Base-by-base conservation (phyloP, 2,888 invertebrate genomes). In the Caenorhabditis sp. region DNA sequence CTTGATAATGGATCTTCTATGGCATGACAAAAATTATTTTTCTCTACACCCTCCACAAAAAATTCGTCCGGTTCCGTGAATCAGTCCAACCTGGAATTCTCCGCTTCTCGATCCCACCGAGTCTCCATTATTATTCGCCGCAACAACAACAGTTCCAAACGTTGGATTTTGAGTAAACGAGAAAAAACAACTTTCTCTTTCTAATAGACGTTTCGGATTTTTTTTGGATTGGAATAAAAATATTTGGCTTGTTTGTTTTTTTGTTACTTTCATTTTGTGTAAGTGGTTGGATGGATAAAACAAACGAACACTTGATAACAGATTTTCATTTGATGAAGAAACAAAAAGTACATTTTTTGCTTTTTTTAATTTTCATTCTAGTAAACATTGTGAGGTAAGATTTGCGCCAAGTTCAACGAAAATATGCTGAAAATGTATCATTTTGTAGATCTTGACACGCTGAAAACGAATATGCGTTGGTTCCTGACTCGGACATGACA, bases 1-100 rank as follows among this genome's bases (percentile, higher is more conserved):
- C n/a, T n/a, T n/a, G n/a, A n/a, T n/a, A n/a, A n/a, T n/a, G n/a
- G n/a, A n/a, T n/a, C n/a, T n/a, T n/a, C n/a, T n/a, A n/a, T n/a
- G n/a, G n/a, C n/a, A n/a, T n/a, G n/a, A n/a, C n/a, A n/a, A n/a
- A n/a, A n/a, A n/a, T n/a, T n/a, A n/a, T n/a, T n/a, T n/a, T n/a
- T n/a, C n/a, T n/a, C n/a, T n/a, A n/a, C n/a, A n/a, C n/a, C n/a
- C n/a, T n/a, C n/a, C n/a, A n/a, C n/a, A n/a, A n/a, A n/a, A n/a
- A n/a, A 59, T 79, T 79, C 68, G 77, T 79, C 36, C 79, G 79
- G 14, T 79, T 79, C 75, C 79, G 79, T 57, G 77, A 79, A 56
- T 68, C 78, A 21, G 67, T 72, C 1, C 67, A 59, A 58, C 67
- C 66, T 21, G 23, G 43, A 43, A 12, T 43, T 17, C 17, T 12